Conservation (phyloP, 2,888 invertebrate genomes). For the Ellobium chinense region DNA sequence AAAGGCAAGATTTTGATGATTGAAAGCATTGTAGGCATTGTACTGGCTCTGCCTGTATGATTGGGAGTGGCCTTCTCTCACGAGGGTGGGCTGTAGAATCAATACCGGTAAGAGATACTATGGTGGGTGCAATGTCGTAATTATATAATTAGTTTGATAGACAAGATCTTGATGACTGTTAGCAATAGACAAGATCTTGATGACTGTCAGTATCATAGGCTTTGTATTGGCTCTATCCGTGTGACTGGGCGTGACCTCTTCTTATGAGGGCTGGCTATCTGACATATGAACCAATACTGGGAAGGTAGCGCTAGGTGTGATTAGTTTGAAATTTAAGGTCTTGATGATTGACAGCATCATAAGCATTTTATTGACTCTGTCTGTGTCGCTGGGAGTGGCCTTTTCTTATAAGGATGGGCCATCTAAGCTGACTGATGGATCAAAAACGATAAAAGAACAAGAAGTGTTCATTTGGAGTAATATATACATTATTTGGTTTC, state of each 20-base stretch:
- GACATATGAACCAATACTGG: constrained; percentile 70
- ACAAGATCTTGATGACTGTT: too few species aligned
- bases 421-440: too few species aligned
- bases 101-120: constrained; percentile 68
- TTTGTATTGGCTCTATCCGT: constrained; percentile 69
- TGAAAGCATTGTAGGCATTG: constrained; percentile 74
- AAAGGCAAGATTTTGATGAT: constrained; percentile 74
- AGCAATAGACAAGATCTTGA: constrained; percentile 75
- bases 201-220: constrained; percentile 74
- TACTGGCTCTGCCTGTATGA: constrained; percentile 75
- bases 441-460: too few species aligned
- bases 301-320: constrained; percentile 42
- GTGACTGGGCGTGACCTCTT: constrained; percentile 76
- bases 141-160: too few species aligned
- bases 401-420: too few species aligned
- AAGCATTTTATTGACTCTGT: too few species aligned
- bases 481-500: too few species aligned
- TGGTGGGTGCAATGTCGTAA: too few species aligned
- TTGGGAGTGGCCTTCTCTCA: constrained; percentile 71
- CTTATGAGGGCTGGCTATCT: constrained; percentile 70
- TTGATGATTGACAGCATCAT: too few species aligned
- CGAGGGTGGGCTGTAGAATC: constrained; percentile 66
- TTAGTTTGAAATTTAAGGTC: too few species aligned
- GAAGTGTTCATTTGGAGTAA: too few species aligned
- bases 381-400: too few species aligned